These are phyloP conservation scores for Callorhinus ursinus DNA, from an alignment of 2,113 vertebrate genomes.

Conservation along the genomic window DNA sequence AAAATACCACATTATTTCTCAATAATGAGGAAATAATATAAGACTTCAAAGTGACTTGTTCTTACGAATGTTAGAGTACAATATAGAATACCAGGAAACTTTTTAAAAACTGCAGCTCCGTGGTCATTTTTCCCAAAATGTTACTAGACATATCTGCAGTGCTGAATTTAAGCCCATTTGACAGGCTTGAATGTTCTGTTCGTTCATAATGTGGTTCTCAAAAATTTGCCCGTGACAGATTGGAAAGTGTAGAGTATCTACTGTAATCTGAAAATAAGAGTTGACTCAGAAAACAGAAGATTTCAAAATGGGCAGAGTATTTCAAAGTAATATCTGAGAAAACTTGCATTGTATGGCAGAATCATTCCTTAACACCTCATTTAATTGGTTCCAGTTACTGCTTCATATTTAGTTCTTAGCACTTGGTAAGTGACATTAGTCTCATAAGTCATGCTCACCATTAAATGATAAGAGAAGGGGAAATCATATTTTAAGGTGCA, in stretches of 20 bases:
- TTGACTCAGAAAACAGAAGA: neutral
- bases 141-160: neutral
- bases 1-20: neutral
- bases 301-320: neutral
- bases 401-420: neutral
- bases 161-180: neutral
- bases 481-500: neutral
- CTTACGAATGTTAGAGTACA: neutral
- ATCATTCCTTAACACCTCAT: neutral
- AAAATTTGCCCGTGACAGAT: neutral
- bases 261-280: neutral
- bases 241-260: neutral
- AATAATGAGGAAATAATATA: conserved; percentile 10
- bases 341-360: neutral
- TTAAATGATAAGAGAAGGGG: neutral
- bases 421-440: neutral
- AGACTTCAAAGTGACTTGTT: conserved; percentile 32
- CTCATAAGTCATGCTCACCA: neutral
- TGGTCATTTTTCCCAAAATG: neutral
- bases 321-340: neutral
- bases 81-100: conserved; percentile 52
- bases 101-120: neutral
- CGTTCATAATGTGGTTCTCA: neutral
- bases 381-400: neutral
- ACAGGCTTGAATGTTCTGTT: neutral